A percentile compares a stretch with the other conserved stretches of the same genome.
phyloP scores from a whole-genome alignment of 2,888 invertebrate genomes.

The Drosophila kambysellisi region DNA sequence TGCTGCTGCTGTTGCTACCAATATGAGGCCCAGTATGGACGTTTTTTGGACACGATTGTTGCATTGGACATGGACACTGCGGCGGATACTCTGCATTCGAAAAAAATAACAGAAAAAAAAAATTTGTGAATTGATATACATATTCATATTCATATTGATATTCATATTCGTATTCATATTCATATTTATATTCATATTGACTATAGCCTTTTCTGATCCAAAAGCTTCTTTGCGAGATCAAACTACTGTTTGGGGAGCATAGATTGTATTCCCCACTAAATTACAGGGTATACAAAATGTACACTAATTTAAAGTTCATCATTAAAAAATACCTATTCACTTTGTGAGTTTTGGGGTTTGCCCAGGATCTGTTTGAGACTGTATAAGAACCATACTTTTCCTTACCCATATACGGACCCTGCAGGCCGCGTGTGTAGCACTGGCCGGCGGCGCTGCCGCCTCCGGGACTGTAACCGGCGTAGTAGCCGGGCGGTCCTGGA shows the following conservation, averaged over 20 bases:
- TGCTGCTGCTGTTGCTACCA: slow-evolving; percentile 93
- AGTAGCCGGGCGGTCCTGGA: slow-evolving; percentile 87
- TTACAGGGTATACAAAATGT: background rate
- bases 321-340: background rate
- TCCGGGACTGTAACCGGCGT: slow-evolving; percentile 86
- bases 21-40: slow-evolving; percentile 99
- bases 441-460: slow-evolving; percentile 84
- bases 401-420: slow-evolving; percentile 86
- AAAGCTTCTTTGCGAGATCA: background rate
- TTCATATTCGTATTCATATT: too few species aligned
- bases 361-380: background rate
- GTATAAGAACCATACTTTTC: slow-evolving; percentile 84
- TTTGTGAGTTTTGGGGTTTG: background rate
- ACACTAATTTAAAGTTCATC: too few species aligned
- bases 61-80: slow-evolving; percentile 94
- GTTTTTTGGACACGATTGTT: slow-evolving; percentile 99
- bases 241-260: background rate
- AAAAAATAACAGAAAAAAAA: background rate
- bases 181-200: too few species aligned
- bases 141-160: too few species aligned
- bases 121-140: background rate
- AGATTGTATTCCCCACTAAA: background rate
- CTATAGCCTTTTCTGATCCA: background rate
- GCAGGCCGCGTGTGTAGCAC: slow-evolving; percentile 87
- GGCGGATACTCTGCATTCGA: slow-evolving; percentile 86